Conservation (phyloP, 1,140 invertebrate genomes). For the Psilanteris sp. region DNA sequence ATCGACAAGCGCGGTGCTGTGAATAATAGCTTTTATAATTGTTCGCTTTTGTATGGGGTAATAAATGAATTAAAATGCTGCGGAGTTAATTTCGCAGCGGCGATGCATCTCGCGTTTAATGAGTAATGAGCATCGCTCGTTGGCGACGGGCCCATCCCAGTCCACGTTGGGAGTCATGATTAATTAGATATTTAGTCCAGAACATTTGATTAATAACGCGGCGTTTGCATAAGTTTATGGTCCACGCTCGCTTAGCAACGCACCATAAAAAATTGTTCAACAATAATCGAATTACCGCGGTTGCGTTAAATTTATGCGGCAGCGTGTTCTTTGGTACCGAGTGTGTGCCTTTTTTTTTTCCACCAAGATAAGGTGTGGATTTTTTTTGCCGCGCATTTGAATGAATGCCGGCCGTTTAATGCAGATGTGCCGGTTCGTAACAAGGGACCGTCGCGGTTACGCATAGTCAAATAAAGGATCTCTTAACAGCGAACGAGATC, state of each 20-base stretch:
- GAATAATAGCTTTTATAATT: constrained; percentile 36
- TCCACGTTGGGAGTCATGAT: constrained; percentile 13
- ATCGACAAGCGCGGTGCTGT: constrained; percentile 13
- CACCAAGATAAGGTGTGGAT: constrained; percentile 7
- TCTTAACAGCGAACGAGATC: constrained; percentile 44
- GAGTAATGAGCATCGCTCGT: constrained; percentile 19
- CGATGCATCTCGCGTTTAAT: constrained; percentile 20
- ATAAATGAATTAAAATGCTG: constrained; percentile 34
- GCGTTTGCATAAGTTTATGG: constrained; percentile 41
- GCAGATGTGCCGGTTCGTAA: constrained; percentile 53
- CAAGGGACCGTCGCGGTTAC: constrained; percentile 47
- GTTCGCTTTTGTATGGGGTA: constrained; percentile 30
- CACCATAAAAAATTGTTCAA: constrained; percentile 17
- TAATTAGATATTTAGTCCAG: constrained; percentile 31
- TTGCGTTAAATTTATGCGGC: constrained; percentile 36
- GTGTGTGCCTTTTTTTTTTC: no score
- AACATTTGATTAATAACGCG: no score
- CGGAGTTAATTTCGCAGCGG: constrained; percentile 17
- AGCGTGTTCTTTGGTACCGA: no score
- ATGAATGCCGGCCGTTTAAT: constrained; percentile 38
- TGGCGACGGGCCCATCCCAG: not conserved
- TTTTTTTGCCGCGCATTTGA: constrained; percentile 18
- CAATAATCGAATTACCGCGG: constrained; percentile 37
- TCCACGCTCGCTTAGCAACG: constrained; percentile 15
- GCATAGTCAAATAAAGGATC: constrained; percentile 53